Base-by-base conservation (phyloP, 2,797 vertebrate species). In the Enteromius mattozi region DNA sequence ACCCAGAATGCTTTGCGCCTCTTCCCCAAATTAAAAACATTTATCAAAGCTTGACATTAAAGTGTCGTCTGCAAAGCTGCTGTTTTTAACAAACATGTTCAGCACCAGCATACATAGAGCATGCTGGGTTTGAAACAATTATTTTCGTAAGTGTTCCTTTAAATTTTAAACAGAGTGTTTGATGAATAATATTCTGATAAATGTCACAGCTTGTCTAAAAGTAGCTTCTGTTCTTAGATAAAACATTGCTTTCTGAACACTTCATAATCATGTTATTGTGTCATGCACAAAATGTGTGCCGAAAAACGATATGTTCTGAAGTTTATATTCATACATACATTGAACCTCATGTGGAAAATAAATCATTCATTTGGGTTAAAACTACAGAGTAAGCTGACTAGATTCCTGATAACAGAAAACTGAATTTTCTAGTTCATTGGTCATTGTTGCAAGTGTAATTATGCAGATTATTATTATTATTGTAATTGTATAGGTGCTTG, bases 1-100 rank as follows among this genome's bases (percentile, higher is more conserved):
- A 97, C 96, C 0, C 93, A 93, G 88, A 99, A 99, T 40, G 96
- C 97, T 13, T 86, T 98, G 40, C 94, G 91, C 76, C 94, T 99
- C 24, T 99, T 99, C 85, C 97, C 97, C 4, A 98, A 91, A 89
- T 91, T 99, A 33, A 95, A 59, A 81, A 90, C 88, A 16, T 91
- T 94, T 76, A 87, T 98, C 81, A 89, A 86, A 89, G 86, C 84
- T 13, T 95, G 89, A 94, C 3, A 2, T 13, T 51, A 21, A 61
- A 16, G 7, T 47, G 49, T 5, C 6, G 12, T 66, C 1, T 3
- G 6, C 27, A 0, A 42, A 78, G 27, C 27, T 54, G 17, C 27
- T 33, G 4, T 16, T 27, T 59, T 27, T n/a, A 35, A 51, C 2
- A 68, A 37, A 51, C 9, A 1, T 69, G 2, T 49, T 35, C 68